phyloP scores from a whole-genome alignment of 1,140 invertebrate species.

The Ostrea edulis region DNA sequence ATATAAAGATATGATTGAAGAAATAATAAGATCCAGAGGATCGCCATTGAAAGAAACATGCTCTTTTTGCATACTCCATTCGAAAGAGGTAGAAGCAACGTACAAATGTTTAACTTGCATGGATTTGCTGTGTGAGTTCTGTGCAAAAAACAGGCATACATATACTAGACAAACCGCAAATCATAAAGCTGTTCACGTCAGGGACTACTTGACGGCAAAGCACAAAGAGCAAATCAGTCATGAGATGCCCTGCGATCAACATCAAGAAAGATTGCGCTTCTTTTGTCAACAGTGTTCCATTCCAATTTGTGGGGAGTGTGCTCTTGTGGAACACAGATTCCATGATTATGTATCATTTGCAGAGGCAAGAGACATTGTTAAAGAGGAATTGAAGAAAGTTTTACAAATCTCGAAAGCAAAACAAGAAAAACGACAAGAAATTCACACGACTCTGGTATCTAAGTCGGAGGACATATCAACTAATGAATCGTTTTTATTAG shows the following conservation, averaged over 20 bases:
- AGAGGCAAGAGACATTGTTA: neutral
- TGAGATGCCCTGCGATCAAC: neutral
- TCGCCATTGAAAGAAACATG: neutral
- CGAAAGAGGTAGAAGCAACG: neutral
- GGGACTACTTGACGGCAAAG: constrained; percentile 4
- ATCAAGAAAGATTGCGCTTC: neutral
- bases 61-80: constrained; percentile 6
- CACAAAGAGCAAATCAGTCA: neutral
- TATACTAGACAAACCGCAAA: neutral
- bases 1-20: neutral
- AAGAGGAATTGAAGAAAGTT: neutral
- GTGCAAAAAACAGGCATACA: neutral
- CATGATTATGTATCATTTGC: constrained; percentile 8
- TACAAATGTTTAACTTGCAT: constrained; percentile 5
- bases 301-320: neutral
- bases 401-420: neutral
- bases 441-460: neutral
- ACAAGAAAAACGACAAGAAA: neutral
- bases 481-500: neutral
- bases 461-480: neutral
- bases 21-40: neutral
- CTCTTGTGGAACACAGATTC: neutral
- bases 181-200: neutral
- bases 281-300: neutral
- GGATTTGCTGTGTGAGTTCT: neutral